Conservation (phyloP, 1,140 invertebrate species). For the Lepidurus couesii region DNA sequence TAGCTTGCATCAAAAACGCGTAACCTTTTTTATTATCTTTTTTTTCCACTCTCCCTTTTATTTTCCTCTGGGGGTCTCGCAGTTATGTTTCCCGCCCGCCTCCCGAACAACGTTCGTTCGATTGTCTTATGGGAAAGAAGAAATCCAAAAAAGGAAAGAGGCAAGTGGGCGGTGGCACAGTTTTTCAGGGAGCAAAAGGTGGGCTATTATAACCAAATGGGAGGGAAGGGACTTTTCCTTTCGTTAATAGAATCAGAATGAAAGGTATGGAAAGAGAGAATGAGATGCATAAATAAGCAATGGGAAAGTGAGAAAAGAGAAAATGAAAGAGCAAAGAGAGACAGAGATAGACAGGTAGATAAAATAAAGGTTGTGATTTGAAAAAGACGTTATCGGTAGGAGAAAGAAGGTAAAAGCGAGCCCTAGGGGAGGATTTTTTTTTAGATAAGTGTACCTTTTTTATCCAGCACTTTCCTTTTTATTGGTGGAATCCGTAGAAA, state of each 20-base stretch:
- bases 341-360: no score
- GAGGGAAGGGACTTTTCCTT: slow-evolving; percentile 16
- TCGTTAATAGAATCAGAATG: slow-evolving; percentile 10
- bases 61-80: neutral
- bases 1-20: neutral
- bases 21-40: neutral
- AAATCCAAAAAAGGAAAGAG: neutral
- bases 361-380: no score
- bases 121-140: neutral
- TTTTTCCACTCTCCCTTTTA: neutral
- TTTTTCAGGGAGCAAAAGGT: neutral
- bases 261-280: neutral
- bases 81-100: neutral
- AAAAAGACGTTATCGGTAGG: neutral
- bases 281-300: neutral
- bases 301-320: neutral
- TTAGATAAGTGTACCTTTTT: neutral
- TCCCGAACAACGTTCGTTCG: neutral
- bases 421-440: neutral
- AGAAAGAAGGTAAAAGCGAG: neutral
- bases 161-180: neutral
- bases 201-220: neutral
- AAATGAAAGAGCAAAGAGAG: neutral
- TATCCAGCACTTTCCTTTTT: neutral
- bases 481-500: neutral